Percentiles rank a stretch among this genome's conserved stretches.
phyloP scores from a whole-genome alignment of 2,888 invertebrate genomes.

The Miltochrista miniata region DNA sequence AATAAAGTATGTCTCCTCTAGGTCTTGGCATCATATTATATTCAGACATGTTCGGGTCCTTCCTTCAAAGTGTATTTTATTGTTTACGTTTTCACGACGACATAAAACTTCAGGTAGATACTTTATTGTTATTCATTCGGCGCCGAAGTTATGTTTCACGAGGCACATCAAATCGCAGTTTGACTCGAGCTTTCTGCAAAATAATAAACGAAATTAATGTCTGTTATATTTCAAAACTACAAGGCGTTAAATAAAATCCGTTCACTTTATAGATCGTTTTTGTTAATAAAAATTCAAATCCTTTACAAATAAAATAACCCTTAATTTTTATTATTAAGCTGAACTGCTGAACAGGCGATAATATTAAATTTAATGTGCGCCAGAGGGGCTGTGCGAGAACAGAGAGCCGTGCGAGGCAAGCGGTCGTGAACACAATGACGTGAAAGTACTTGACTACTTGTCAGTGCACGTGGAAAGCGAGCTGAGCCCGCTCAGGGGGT shows the following conservation, averaged over 20 bases:
- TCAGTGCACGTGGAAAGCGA: constrained; percentile 14
- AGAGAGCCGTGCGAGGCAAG: constrained; percentile 6
- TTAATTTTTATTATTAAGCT: constrained; percentile 35
- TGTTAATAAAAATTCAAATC: constrained; percentile 25
- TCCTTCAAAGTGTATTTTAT: background rate
- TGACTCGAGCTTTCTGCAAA: constrained; percentile 5
- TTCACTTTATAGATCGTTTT: constrained; percentile 18
- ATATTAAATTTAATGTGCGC: constrained; percentile 29
- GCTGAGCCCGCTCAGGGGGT: constrained; percentile 6
- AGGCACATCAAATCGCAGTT: constrained; percentile 3
- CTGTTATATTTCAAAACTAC: constrained; percentile 8
- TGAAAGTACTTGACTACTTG: constrained; percentile 10
- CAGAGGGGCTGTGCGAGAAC: constrained; percentile 16
- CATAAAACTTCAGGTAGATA: no score
- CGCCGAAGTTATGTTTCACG: constrained; percentile 3
- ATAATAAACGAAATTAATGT: constrained; percentile 8
- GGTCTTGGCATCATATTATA: no score
- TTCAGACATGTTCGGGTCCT: no score
- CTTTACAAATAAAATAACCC: constrained; percentile 27
- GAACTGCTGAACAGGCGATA: constrained; percentile 26
- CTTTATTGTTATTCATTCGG: constrained; percentile 1
- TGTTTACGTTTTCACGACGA: background rate
- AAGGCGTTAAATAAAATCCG: constrained; percentile 16
- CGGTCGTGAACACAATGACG: constrained; percentile 28
- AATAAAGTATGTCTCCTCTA: no score